Evolutionary conservation across 2,888 invertebrate species (phyloP).

Genomic region (Sepiola atlantica): DNA sequence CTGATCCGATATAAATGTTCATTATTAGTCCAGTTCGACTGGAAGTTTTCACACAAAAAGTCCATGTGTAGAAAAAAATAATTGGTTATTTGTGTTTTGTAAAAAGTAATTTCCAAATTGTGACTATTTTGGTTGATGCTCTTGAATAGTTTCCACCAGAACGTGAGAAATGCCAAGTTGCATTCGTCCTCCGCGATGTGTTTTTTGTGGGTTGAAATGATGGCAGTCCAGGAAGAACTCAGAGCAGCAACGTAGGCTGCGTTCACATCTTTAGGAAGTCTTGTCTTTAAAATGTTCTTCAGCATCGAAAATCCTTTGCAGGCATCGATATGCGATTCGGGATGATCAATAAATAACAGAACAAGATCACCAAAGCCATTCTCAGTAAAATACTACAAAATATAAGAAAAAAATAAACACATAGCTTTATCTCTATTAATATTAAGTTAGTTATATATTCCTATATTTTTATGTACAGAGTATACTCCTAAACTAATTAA

Average conservation of each 20-base stretch:
- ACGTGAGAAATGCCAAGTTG: not conserved
- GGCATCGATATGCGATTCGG: not conserved
- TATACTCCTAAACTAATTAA: too few species aligned
- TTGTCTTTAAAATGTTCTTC: not conserved
- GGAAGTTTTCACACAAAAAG: not conserved
- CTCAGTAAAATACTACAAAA: slow-evolving; percentile 8
- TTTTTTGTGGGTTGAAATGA: not conserved
- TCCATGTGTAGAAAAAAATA: not conserved
- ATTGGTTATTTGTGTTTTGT: not conserved
- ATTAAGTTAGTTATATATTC: too few species aligned
- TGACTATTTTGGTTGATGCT: not conserved
- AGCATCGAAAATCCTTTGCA: not conserved
- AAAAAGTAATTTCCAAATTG: not conserved
- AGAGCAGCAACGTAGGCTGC: not conserved
- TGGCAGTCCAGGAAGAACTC: not conserved
- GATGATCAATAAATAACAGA: not conserved
- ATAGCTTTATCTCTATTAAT: not conserved
- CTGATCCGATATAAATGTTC: not conserved
- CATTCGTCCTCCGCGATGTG: not conserved
- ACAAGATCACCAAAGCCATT: not conserved
- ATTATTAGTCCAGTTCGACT: not conserved
- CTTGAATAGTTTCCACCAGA: slow-evolving; percentile 18
- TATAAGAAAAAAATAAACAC: not conserved
- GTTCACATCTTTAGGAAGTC: not conserved
- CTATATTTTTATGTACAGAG: too few species aligned